Base-by-base conservation (phyloP, 2,797 vertebrate species). In the Limnodromus scolopaceus region DNA sequence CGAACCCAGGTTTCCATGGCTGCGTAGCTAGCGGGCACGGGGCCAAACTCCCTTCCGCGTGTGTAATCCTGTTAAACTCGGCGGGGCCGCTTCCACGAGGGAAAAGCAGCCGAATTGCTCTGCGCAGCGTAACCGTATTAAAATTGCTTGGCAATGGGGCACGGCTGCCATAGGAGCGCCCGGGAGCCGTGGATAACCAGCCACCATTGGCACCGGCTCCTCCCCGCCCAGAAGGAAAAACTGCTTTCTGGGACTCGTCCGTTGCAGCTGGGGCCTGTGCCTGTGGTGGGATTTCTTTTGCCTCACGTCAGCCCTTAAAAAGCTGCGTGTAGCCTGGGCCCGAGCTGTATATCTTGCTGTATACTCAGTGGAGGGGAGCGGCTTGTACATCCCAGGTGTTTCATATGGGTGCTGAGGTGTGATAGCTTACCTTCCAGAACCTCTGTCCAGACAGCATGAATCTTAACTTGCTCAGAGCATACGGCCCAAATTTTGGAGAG, bases 121-220 rank as follows among this genome's bases (percentile, higher is more conserved):
- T 15, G 49, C 11, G 78, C 9, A 23, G 39, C 13, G 8, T 16
- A 38, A 63, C 25, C 0, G 0, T 5, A 6, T 58, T 51, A 28
- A 79, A 76, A 63, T 28, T 34, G 25, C 27, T 65, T 63, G 78
- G 65, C 86, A 58, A 2, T 9, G 34, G 41, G 30, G 20, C 0
- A 30, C 53, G 61, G 85, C 89, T 87, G 78, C 17, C 0, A 14
- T 10, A 7, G 70, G 39, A 85, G 32, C 0, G 8, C 34, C 78
- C 54, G 71, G 71, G 16, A 77, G 57, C 1, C 1, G 9, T 23
- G 91, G 70, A 75, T 22, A 49, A 34, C 27, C 38, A 25, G 57
- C 65, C 49, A 7, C 0, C 0, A 0, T 1, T 88, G 72, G 43
- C 5, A 1, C 14, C 0, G 0, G 4, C 6, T 22, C 45, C 30